Base-by-base conservation (phyloP, 2,888 invertebrate species). In the Leucophenga montana region DNA sequence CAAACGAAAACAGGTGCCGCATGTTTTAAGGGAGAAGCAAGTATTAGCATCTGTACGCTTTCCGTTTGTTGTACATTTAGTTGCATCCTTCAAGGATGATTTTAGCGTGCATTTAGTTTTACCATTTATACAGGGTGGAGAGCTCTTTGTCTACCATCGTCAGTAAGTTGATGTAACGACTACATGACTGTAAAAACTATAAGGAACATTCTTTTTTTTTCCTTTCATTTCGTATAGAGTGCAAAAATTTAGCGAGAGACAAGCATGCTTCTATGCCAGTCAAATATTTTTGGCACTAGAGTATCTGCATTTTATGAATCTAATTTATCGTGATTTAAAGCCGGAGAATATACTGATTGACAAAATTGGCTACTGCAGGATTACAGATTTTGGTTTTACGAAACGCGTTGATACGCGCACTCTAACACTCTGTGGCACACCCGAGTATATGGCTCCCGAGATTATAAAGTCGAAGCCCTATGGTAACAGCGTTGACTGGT, bases 361-460 rank as follows among this genome's bases (percentile, higher is more conserved):
- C 84, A 89, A 87, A 68, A 90, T 89, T 61, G 96, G 96, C 1
- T 95, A 95, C 85, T 87, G 94, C 31, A 92, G 95, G 90, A 91
- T 97, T 71, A 95, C 95, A 0, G 97, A 97, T 88, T 96, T 97
- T 86, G 97, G 97, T 31, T 97, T 97, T 89, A 95, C 96, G 82
- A 97, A 97, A 78, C 66, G 65, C 72, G 87, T 92, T 61, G 90
- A 90, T 74, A 90, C 91, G 0, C 90, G 97, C 82, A 97, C 97
- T 0, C 96, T 95, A 93, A 97, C 96, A 0, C 86, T 97, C 54
- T 97, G 97, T 88, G 97, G 97, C 2, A 98, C 98, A 0, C 97
- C 97, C 0, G 97, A 98, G 89, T 98, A 98, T 89, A 90, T 98
- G 74, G 97, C 98, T 0, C 95, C 95, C 0, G 97, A 97, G 89